A percentile compares a stretch with the other conserved stretches of the same genome.
Conservation (phyloP, 2,113 vertebrate genomes). For the Arothron firmamentum region DNA sequence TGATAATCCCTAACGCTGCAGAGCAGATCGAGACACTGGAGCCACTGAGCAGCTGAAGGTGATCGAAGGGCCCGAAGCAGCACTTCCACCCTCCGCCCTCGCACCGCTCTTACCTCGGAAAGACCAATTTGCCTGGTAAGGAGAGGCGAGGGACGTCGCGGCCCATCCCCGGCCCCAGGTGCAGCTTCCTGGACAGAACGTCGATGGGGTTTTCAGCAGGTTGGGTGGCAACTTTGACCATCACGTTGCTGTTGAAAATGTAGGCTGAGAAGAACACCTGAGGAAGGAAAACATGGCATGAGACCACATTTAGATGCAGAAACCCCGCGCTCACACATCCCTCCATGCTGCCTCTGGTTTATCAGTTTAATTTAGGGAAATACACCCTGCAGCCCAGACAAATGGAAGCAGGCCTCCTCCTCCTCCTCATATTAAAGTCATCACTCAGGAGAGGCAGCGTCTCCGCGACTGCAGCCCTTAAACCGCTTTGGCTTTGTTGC, state of each 20-base stretch:
- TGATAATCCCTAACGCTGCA: background rate
- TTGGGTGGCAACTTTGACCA: conserved; percentile 99
- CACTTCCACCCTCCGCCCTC: fast-evolving
- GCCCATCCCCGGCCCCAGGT: conserved; percentile 91
- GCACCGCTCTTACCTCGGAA: conserved; percentile 83
- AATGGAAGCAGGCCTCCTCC: background rate
- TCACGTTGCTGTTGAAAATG: conserved; percentile 99
- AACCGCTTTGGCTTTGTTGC: background rate
- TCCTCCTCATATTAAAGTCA: conserved; percentile 2
- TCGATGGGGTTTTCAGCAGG: conserved; percentile 98
- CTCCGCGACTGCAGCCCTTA: background rate
- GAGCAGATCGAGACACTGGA: background rate
- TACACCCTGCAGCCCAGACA: background rate
- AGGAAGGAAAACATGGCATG: background rate
- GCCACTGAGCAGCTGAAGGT: background rate
- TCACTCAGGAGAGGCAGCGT: background rate
- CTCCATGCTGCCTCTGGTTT: background rate
- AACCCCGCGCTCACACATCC: no score
- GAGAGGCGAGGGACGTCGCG: conserved; percentile 95
- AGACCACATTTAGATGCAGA: background rate
- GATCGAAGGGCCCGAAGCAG: background rate
- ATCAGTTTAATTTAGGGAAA: background rate
- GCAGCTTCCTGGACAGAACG: conserved; percentile 94
- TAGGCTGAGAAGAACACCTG: conserved; percentile 99
- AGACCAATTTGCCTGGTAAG: conserved; percentile 95